phyloP scores from a whole-genome alignment of 2,797 vertebrate species.

The Parambassis ranga region DNA sequence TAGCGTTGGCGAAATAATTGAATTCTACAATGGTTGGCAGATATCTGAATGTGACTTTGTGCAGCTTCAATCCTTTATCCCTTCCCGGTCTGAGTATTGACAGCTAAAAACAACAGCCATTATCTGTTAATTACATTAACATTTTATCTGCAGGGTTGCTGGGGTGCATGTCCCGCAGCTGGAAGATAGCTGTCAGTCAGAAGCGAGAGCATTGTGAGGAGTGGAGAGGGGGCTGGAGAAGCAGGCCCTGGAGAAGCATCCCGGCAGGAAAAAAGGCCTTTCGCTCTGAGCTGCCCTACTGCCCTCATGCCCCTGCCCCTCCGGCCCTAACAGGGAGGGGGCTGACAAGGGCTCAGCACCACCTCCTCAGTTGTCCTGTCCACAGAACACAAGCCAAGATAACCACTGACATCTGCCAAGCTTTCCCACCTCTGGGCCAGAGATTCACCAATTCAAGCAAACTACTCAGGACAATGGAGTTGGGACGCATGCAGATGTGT shows the following conservation, averaged over 20 bases:
- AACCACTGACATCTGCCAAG: constrained; percentile 78
- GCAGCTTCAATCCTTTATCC: constrained; percentile 83
- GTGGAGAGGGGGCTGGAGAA: constrained; percentile 39
- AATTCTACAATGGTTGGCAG: constrained; percentile 85
- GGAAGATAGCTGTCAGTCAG: constrained; percentile 85
- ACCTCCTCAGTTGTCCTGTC: constrained; percentile 66
- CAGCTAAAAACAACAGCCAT: constrained; percentile 89
- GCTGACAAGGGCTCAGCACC: constrained; percentile 64
- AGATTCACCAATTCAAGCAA: constrained; percentile 45
- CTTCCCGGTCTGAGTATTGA: constrained; percentile 81
- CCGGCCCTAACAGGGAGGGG: constrained; percentile 66
- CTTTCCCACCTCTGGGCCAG: constrained; percentile 57
- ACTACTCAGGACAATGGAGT: constrained; percentile 64
- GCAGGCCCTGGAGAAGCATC: constrained; percentile 55
- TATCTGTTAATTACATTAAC: constrained; percentile 92
- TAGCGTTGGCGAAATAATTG: constrained; percentile 81
- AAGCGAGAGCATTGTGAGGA: constrained; percentile 34
- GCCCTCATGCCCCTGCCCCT: constrained; percentile 54
- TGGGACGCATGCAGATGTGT: constrained; percentile 33
- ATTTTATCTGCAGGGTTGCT: constrained; percentile 83
- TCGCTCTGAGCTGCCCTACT: constrained; percentile 53
- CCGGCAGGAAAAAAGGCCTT: constrained; percentile 58
- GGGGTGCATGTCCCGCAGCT: constrained; percentile 76
- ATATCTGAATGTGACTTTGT: constrained; percentile 90
- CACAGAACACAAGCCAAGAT: constrained; percentile 70